Conservation (phyloP, 2,113 vertebrate species). For the Drymodes brunneopygia region DNA sequence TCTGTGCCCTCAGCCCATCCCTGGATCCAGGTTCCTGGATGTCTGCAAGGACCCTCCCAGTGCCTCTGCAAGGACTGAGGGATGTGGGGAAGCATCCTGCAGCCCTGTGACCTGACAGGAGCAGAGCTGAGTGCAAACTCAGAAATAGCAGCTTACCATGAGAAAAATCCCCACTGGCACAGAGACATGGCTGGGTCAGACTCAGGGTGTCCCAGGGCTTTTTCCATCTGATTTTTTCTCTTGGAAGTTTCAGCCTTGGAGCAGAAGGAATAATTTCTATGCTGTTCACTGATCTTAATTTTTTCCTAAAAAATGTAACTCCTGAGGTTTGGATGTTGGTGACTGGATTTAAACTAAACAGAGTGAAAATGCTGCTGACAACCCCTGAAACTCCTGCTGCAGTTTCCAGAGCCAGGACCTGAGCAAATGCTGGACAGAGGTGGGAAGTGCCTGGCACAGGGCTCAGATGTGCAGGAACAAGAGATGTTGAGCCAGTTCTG, state of each 20-base stretch:
- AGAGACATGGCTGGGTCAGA: background rate
- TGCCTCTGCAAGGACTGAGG: rapidly evolving
- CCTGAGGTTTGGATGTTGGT: background rate
- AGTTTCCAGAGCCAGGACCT: background rate
- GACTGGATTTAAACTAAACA: background rate
- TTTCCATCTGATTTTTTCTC: background rate
- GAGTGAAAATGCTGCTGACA: background rate
- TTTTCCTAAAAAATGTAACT: background rate
- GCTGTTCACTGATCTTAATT: background rate
- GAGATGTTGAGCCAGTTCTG: background rate
- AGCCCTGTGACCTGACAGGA: background rate
- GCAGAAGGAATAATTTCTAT: background rate
- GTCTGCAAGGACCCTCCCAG: background rate
- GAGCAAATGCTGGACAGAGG: background rate
- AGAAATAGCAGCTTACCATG: background rate
- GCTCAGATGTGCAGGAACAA: background rate
- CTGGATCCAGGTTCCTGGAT: rapidly evolving
- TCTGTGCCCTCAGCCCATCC: background rate
- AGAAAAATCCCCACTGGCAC: no score
- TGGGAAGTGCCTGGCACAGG: background rate
- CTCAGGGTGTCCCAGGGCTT: background rate
- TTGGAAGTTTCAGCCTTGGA: background rate
- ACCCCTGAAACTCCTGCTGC: background rate
- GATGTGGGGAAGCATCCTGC: background rate
- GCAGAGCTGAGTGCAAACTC: background rate